Percentiles rank a stretch among this genome's conserved stretches.
Conservation (phyloP, 2,888 invertebrate species). For the Tillus elongatus region DNA sequence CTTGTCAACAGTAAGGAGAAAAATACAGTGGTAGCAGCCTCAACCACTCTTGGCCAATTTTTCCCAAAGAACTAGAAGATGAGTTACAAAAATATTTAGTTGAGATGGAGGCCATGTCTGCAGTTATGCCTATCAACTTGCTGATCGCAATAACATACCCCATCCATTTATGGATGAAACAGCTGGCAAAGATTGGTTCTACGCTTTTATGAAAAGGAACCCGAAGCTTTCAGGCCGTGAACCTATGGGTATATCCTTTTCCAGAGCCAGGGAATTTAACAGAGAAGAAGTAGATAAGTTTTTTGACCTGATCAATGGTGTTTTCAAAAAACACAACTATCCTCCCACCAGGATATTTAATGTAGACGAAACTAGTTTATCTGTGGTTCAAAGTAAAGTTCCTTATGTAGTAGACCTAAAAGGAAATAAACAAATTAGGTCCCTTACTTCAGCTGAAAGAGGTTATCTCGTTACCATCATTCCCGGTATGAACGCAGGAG, state of each 20-base stretch:
- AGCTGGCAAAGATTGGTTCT: constrained; percentile 20
- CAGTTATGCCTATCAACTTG: no score
- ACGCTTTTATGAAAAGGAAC: constrained; percentile 21
- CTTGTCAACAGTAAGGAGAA: no score
- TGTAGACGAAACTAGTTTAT: constrained; percentile 32
- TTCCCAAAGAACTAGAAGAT: no score
- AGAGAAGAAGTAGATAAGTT: constrained; percentile 20
- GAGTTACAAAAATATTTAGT: no score
- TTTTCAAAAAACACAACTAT: constrained; percentile 16
- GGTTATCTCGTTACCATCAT: no score
- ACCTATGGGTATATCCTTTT: constrained; percentile 21
- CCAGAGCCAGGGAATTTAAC: constrained; percentile 18
- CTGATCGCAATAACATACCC: no score
- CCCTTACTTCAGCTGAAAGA: constrained; percentile 28
- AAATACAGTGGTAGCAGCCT: no score
- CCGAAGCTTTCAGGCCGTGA: constrained; percentile 16
- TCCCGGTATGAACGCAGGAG: no score
- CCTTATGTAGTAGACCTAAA: constrained; percentile 25
- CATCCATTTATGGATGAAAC: no score
- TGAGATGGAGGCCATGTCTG: no score
- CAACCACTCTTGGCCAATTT: no score
- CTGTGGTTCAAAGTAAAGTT: constrained; percentile 26
- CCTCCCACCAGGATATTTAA: constrained; percentile 25
- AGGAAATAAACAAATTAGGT: constrained; percentile 29
- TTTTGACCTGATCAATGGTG: constrained; percentile 22